Conservation (phyloP, 2,888 invertebrate species). For the Nezara viridula region DNA sequence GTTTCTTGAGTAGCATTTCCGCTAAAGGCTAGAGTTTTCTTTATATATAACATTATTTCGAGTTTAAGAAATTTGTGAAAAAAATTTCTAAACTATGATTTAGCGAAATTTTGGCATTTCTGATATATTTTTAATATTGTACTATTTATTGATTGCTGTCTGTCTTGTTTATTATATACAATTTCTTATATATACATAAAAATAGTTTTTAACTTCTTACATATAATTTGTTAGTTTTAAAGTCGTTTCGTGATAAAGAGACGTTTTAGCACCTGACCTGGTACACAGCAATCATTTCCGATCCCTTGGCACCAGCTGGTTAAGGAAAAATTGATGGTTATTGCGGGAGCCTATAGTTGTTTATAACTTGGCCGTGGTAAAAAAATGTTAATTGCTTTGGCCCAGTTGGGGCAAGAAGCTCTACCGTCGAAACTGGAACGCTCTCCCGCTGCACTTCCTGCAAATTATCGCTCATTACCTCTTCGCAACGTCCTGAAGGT, state of each 20-base stretch:
- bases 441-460: slow-evolving; percentile 41
- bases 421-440: slow-evolving; percentile 17
- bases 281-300: neutral
- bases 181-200: no score
- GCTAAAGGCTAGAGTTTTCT: no score
- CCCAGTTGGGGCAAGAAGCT: neutral
- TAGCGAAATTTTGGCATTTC: no score
- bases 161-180: no score
- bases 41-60: no score
- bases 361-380: slow-evolving; percentile 22
- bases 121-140: no score
- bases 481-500: neutral
- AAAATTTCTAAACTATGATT: no score
- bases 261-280: neutral
- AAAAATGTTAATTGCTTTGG: slow-evolving; percentile 43
- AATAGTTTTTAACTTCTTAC: neutral
- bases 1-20: no score
- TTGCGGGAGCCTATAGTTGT: neutral
- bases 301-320: neutral
- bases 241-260: neutral
- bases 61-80: no score
- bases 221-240: neutral
- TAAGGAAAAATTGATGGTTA: neutral
- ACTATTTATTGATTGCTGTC: no score
- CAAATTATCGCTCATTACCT: slow-evolving; percentile 33